Evolutionary conservation across 2,888 invertebrate species (phyloP), one percentile per base, ranked within the genome.

Genomic region (Tholera decimalis): DNA sequence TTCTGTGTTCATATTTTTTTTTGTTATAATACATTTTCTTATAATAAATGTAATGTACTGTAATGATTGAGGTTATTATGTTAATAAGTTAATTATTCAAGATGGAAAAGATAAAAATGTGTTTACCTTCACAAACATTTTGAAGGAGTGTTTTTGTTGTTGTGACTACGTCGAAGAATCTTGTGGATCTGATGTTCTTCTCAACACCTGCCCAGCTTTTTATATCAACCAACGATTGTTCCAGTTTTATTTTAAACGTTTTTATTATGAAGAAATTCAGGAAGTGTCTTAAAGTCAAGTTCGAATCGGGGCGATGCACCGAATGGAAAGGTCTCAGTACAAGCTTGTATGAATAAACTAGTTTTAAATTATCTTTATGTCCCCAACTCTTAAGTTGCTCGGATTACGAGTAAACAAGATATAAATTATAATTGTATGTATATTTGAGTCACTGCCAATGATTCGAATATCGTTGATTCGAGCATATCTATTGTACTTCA

Each of bases 241-340:
- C 89, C 87, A 91, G 90, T 91, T 92, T 84, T 86, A 83, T 81
- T 87, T 74, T 82, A 83, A 83, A 84, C 67, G 85, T 86, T 87
- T 86, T 73, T 62, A 74, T 88, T 83, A 82, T 80, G 70, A 88
- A 90, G 89, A 91, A 91, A 91, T 88, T 89, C 92, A 93, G 94
- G 94, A 94, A 93, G 89, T 80, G 64, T 80, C 76, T 92, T 90
- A 94, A 94, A 93, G 93, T 93, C 94, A 94, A 94, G 94, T 88
- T 82, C 91, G 83, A 74, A 76, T 56, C 73, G 73, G 91, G 88
- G 64, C 91, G 90, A 91, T 89, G 91, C 89, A 85, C 92, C 81
- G 76, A 77, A 71, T 68, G 74, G 73, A 80, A 83, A 88, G 86
- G 87, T 86, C 85, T 85, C 77, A 51, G 69, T 41, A 37, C 28